Percentiles rank a stretch among this genome's conserved stretches.
Conservation (phyloP, 2,113 vertebrate genomes). For the Saguinus imperator region DNA sequence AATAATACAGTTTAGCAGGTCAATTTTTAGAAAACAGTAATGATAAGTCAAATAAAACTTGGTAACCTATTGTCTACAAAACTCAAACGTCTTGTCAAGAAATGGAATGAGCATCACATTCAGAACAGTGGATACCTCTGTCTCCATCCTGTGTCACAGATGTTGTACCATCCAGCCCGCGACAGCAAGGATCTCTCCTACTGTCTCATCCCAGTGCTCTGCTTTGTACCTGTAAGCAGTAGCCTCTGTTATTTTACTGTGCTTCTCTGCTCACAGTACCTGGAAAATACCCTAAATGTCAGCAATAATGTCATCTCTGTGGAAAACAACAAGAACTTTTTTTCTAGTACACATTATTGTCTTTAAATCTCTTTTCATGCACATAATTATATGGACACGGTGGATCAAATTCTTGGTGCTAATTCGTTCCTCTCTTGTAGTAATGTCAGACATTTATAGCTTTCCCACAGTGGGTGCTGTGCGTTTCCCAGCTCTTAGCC, state of each 20-base stretch:
- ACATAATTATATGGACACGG: not conserved
- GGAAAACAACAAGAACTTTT: not conserved
- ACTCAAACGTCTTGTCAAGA: not conserved
- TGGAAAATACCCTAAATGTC: not conserved
- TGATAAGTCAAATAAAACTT: not conserved
- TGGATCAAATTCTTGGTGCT: not conserved
- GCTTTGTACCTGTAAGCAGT: too few relatives aligned
- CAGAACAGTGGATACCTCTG: not conserved
- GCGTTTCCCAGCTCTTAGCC: not conserved
- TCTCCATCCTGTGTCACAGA: not conserved
- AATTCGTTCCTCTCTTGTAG: not conserved
- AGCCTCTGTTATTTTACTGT: not conserved
- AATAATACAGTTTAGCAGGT: not conserved
- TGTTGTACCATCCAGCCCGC: fast-evolving
- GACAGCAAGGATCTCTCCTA: fast-evolving
- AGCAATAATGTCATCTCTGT: not conserved
- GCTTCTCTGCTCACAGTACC: not conserved
- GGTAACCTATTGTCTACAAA: not conserved
- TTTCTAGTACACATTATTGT: not conserved
- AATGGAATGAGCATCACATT: not conserved
- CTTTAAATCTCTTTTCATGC: not conserved
- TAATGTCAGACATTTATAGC: fast-evolving
- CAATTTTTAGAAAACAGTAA: not conserved
- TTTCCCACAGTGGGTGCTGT: fast-evolving
- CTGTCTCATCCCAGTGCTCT: fast-evolving